phyloP scores from a whole-genome alignment of 2,113 vertebrate genomes.

The Dipodomys ordii region DNA sequence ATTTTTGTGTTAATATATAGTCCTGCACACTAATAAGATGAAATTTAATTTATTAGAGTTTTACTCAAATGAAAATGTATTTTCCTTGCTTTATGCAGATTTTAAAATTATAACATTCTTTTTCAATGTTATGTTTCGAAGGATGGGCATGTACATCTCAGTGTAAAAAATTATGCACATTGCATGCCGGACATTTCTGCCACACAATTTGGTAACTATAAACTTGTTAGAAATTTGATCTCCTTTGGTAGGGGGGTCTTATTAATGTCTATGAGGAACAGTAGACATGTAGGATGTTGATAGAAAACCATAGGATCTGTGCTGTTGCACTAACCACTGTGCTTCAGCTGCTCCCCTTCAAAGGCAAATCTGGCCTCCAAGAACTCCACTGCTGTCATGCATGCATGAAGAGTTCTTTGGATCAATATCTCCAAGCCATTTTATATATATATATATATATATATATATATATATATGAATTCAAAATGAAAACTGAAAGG shows the following conservation, averaged over 20 bases:
- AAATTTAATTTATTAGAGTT: constrained; percentile 28
- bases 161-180: background rate
- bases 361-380: background rate
- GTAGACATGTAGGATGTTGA: background rate
- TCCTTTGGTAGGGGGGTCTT: background rate
- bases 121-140: constrained; percentile 18
- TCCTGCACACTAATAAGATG: constrained; percentile 10
- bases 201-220: background rate
- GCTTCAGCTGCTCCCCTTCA: background rate
- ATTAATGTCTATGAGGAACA: background rate
- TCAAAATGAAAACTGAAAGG: background rate
- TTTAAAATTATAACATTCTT: constrained; percentile 38
- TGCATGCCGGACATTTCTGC: background rate
- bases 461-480: background rate
- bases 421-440: background rate
- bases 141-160: background rate
- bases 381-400: background rate
- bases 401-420: background rate
- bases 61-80: background rate
- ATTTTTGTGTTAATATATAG: constrained; percentile 45
- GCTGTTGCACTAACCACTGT: background rate
- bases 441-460: no score
- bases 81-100: constrained; percentile 29
- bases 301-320: background rate
- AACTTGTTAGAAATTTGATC: background rate